Percentiles rank a stretch among this genome's conserved stretches.
phyloP scores from a whole-genome alignment of 2,113 vertebrate species.

The Platycercus adscitus region DNA sequence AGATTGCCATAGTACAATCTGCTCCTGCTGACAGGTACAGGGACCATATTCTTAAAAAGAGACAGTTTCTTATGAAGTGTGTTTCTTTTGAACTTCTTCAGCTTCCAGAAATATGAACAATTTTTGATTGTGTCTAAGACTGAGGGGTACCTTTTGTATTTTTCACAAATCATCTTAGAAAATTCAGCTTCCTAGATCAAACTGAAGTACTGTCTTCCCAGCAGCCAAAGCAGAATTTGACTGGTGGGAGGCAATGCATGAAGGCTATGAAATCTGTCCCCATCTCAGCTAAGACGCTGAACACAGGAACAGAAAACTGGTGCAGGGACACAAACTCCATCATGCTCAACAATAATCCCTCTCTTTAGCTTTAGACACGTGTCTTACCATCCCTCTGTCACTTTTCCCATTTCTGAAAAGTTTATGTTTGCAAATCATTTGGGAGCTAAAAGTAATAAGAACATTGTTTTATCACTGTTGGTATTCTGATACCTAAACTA shows the following conservation, averaged over 20 bases:
- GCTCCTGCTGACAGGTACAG: background rate
- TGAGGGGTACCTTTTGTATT: background rate
- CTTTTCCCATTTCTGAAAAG: background rate
- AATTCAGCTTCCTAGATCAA: background rate
- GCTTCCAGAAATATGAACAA: background rate
- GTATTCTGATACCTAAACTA: background rate
- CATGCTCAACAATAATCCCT: background rate
- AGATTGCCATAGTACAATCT: background rate
- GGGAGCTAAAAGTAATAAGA: conserved; percentile 7
- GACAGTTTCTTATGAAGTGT: background rate
- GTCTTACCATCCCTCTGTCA: background rate
- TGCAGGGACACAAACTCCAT: background rate
- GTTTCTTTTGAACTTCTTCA: background rate
- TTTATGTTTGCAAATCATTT: conserved; percentile 7
- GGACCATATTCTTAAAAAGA: background rate
- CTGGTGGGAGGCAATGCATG: background rate
- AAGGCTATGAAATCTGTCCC: background rate
- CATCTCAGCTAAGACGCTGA: background rate
- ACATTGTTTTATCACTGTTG: background rate
- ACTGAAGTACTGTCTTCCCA: background rate
- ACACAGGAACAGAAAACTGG: background rate
- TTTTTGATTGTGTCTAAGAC: background rate
- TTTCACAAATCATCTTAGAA: background rate
- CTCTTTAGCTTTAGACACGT: background rate
- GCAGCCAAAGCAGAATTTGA: background rate